Evolutionary conservation across 53 echinoderm and acorn worm species (phyloP).

Genomic region (Actinopyga echinites): DNA sequence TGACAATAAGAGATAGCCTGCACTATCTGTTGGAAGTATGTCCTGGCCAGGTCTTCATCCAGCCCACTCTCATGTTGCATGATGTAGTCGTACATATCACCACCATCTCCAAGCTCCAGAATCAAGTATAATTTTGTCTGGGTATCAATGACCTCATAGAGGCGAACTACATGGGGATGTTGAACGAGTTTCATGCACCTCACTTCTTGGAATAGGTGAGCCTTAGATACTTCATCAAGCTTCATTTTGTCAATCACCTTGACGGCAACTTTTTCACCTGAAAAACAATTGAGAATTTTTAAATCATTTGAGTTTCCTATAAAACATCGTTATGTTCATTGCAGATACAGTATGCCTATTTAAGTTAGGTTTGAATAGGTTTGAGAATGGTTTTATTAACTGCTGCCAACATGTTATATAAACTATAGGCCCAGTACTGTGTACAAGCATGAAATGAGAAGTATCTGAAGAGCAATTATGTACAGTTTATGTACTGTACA

Average conservation of each 20-base stretch:
- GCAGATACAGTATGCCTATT: no score
- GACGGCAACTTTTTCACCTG: conserved; percentile 92
- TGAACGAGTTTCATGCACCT: conserved; percentile 98
- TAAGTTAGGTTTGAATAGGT: no score
- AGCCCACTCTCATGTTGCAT: conserved; percentile 98
- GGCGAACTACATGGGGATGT: conserved; percentile 92
- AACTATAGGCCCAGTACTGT: no score
- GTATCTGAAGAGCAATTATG: no score
- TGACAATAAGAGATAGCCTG: conserved; percentile 97
- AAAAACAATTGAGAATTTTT: neutral
- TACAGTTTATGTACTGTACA: no score
- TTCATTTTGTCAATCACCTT: conserved; percentile 98
- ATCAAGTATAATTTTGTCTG: conserved; percentile 96
- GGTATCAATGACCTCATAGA: conserved; percentile 98
- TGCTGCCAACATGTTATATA: no score
- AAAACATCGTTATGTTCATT: no score
- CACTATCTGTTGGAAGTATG: conserved; percentile 94
- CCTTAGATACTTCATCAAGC: conserved; percentile 87
- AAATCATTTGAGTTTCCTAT: no score
- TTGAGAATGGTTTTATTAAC: no score
- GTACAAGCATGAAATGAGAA: no score
- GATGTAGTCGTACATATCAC: conserved; percentile 99
- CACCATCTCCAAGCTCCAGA: conserved; percentile 97
- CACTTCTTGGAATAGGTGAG: conserved; percentile 97
- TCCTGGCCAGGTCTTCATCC: conserved; percentile 83